phyloP scores from a whole-genome alignment of 2,888 invertebrate genomes.

The Nomada fabriciana region DNA sequence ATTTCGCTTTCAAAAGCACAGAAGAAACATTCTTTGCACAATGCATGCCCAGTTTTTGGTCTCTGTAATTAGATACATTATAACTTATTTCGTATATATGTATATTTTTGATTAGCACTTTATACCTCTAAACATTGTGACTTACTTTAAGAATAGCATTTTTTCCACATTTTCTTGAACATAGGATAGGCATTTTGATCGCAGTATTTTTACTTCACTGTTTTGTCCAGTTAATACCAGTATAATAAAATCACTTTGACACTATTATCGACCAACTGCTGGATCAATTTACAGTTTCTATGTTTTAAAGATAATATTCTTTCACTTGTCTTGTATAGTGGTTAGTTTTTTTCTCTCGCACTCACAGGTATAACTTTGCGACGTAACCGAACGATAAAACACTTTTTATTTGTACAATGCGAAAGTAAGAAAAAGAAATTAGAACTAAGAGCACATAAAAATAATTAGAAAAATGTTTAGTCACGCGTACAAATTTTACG shows the following conservation, averaged over 20 bases:
- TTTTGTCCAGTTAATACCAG: neutral
- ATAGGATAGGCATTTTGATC: constrained; percentile 88
- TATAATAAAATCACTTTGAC: neutral
- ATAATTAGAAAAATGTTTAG: constrained; percentile 7
- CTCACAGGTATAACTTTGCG: neutral
- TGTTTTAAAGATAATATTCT: neutral
- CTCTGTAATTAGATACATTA: constrained; percentile 86
- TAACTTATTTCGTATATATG: constrained; percentile 38
- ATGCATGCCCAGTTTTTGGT: constrained; percentile 95
- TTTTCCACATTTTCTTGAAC: constrained; percentile 90
- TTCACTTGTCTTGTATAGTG: neutral
- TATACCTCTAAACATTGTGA: neutral
- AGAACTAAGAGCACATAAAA: neutral
- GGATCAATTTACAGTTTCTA: neutral
- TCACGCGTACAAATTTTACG: neutral
- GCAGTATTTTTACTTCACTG: neutral
- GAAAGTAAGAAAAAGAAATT: neutral
- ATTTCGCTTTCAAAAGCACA: constrained; percentile 97
- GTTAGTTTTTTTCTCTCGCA: neutral
- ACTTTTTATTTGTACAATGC: constrained; percentile 6
- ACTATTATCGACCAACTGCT: neutral
- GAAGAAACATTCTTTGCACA: constrained; percentile 98
- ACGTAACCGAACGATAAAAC: neutral
- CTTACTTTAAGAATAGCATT: constrained; percentile 91
- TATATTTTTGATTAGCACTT: neutral